These are phyloP conservation scores for Bovichtus variegatus DNA, from an alignment of 2,797 vertebrate species.

Conservation along the genomic window DNA sequence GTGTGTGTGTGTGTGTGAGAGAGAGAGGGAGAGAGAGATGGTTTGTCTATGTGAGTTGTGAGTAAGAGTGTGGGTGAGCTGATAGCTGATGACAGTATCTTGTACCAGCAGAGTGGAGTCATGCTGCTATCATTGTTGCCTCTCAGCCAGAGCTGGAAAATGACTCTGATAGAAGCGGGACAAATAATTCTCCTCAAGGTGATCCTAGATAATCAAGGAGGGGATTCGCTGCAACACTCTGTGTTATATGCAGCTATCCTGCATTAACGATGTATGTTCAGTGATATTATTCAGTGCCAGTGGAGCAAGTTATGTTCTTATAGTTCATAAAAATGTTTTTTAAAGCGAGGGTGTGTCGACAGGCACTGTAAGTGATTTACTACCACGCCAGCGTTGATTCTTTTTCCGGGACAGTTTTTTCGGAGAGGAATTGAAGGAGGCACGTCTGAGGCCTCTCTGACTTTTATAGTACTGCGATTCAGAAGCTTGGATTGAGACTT, in stretches of 20 bases:
- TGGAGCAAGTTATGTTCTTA: neutral
- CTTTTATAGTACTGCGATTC: too few relatives aligned
- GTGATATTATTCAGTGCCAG: neutral
- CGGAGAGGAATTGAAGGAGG: too few relatives aligned
- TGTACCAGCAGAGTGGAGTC: slow-evolving; percentile 58
- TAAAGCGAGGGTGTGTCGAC: neutral
- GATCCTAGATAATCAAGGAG: slow-evolving; percentile 28
- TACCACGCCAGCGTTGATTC: too few relatives aligned
- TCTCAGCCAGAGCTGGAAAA: slow-evolving; percentile 44
- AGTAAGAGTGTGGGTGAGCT: slow-evolving; percentile 37
- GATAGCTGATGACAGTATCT: slow-evolving; percentile 68
- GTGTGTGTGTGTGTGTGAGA: slow-evolving; percentile 15
- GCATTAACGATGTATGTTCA: neutral
- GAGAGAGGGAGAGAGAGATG: neutral
- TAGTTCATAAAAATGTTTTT: too few relatives aligned
- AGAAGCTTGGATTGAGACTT: too few relatives aligned
- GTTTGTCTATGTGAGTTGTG: neutral
- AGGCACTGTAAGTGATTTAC: neutral
- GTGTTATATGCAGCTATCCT: neutral
- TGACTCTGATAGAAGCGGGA: slow-evolving; percentile 41
- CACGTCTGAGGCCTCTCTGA: too few relatives aligned
- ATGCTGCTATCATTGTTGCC: slow-evolving; percentile 57
- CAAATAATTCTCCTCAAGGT: slow-evolving; percentile 51
- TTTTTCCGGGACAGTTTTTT: too few relatives aligned
- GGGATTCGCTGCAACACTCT: neutral